Evolutionary conservation across 2,113 vertebrate genomes (phyloP).

Genomic region (Hippopotamus amphibius): DNA sequence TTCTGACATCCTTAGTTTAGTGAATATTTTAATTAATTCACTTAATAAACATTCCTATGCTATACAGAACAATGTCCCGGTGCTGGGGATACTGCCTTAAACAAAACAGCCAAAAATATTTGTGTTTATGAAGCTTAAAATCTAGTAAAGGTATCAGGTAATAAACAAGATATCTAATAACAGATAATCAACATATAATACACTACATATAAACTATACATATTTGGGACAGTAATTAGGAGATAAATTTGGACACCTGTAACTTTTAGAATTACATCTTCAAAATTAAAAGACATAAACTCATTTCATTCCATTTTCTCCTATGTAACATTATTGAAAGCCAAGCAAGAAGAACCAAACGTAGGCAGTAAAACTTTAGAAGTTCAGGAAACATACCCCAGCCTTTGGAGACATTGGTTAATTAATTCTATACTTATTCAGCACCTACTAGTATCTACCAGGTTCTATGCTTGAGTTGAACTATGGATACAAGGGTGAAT

Average conservation of each 20-base stretch:
- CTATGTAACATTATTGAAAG: neutral
- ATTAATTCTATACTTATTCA: neutral
- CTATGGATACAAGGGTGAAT: neutral
- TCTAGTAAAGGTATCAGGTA: neutral
- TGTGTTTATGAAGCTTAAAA: neutral
- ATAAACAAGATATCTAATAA: neutral
- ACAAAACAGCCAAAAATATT: neutral
- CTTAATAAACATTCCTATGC: neutral
- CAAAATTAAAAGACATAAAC: neutral
- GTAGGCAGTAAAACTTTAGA: neutral
- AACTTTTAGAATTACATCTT: neutral
- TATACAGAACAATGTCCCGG: neutral
- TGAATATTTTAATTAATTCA: conserved; percentile 15
- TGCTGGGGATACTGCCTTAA: neutral
- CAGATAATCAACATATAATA: neutral
- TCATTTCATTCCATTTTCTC: neutral
- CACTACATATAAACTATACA: neutral
- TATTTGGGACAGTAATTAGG: neutral
- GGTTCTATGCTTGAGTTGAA: neutral
- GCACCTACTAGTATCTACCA: neutral
- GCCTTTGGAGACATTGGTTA: neutral
- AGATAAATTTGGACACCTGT: neutral
- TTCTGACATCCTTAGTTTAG: neutral
- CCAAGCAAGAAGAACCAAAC: neutral
- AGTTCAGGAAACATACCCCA: neutral